These are phyloP conservation scores for Sisor rabdophorus DNA, from an alignment of 2,113 vertebrate species.

Conservation along the genomic window DNA sequence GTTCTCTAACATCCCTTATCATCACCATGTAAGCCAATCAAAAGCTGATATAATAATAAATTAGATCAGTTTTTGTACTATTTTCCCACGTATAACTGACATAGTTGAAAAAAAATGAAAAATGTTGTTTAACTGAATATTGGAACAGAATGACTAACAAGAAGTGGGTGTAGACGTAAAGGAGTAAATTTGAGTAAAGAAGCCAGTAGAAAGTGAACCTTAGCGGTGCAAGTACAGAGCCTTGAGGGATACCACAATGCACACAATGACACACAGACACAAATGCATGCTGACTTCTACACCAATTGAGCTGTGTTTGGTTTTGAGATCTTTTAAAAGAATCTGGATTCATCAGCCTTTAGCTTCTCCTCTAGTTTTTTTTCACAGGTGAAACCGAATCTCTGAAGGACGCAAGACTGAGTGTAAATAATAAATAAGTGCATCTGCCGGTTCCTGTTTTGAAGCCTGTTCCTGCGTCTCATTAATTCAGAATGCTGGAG, in stretches of 20 bases:
- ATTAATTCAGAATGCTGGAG: conserved; percentile 41
- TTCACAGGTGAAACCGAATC: neutral
- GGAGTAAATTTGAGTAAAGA: neutral
- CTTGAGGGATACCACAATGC: neutral
- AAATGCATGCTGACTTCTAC: neutral
- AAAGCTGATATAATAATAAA: neutral
- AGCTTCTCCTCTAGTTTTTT: neutral
- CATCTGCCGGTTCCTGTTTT: conserved; percentile 50
- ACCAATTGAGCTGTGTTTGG: neutral
- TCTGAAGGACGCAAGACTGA: conserved; percentile 41
- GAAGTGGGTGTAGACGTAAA: neutral
- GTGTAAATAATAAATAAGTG: conserved; percentile 56
- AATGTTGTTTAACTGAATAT: neutral
- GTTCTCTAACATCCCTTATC: neutral
- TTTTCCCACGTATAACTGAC: neutral
- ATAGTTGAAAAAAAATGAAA: no score
- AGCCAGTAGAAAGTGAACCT: neutral
- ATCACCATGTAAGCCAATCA: neutral
- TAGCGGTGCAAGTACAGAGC: neutral
- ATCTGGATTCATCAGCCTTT: neutral
- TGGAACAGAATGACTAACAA: no score
- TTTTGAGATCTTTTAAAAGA: neutral
- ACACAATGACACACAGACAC: no score
- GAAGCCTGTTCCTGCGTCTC: conserved; percentile 47
- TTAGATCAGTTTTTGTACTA: neutral